Base-by-base conservation (phyloP, 2,797 vertebrate genomes). In the Phylloscopus collybita region DNA sequence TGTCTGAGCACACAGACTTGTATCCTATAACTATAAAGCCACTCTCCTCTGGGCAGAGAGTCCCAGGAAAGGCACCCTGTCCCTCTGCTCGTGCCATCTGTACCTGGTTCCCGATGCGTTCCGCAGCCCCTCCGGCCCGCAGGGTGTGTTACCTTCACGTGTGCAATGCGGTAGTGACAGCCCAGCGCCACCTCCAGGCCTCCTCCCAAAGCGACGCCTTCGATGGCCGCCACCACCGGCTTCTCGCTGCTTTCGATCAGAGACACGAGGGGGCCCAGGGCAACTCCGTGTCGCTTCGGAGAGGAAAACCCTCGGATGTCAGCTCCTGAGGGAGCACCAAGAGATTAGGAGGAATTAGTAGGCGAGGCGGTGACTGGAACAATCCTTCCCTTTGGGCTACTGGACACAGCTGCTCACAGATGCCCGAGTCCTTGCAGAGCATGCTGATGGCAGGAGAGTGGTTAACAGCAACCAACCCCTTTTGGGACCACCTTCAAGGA, bases 131-230 rank as follows among this genome's bases (percentile, higher is more conserved):
- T 16, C 6, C 2, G 17, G 23, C 32, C 34, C 0, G 0, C 32
- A 14, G 70, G 3, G 7, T 4, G n/a, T 4, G 11, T 96, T 97
- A 99, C 99, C 98, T 99, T 97, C 44, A 91, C 90, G 26, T 99
- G 98, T 38, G 98, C 98, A 14, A 99, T 90, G 49, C 99, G 98
- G 93, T 99, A 99, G 97, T 99, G 99, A 97, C 99, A 99, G 88
- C 98, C 98, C 45, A 99, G 98, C 1, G 99, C 98, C 84, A 99
- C 90, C 96, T 99, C 99, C 16, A 99, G 97, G 19, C 98, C 99
- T 38, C 99, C 99, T 26, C 99, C 99, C 6, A 99, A 90, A 54
- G 99, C 99, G 10, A 98, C 2, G 5, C 98, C 98, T 88, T 99
- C 98, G 61, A 99, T 99, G 72, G 98, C 99, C 6, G 99, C 99